phyloP scores from a whole-genome alignment of 2,888 invertebrate genomes.

The Philaethria dido region DNA sequence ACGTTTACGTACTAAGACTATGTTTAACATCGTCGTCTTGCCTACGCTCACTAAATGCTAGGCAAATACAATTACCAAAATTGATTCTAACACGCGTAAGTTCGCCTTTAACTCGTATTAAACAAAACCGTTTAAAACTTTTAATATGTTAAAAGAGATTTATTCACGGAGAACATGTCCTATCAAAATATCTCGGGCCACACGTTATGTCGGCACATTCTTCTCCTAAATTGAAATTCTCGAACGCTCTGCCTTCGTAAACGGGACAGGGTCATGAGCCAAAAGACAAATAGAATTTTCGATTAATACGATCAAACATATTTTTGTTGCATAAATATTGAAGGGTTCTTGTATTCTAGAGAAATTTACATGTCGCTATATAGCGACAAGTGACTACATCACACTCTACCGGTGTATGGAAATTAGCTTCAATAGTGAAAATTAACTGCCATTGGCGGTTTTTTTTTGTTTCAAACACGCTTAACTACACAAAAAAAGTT shows the following conservation, averaged over 20 bases:
- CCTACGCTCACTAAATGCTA: background rate
- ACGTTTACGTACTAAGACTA: background rate
- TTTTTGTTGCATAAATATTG: conserved; percentile 51
- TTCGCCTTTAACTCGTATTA: conserved; percentile 52
- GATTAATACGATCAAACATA: conserved; percentile 78
- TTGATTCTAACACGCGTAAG: conserved; percentile 16
- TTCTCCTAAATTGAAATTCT: conserved; percentile 85
- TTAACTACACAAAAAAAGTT: too few species aligned
- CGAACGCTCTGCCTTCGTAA: conserved; percentile 76
- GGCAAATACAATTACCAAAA: conserved; percentile 13
- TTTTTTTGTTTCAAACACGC: background rate
- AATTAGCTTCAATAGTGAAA: background rate
- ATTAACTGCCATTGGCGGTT: background rate
- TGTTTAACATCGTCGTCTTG: background rate
- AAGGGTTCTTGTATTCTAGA: conserved; percentile 15
- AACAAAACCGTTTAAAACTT: conserved; percentile 77
- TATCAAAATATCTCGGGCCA: conserved; percentile 84
- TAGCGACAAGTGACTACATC: background rate
- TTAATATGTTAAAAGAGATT: conserved; percentile 82
- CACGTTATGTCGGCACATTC: conserved; percentile 84
- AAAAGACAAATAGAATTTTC: conserved; percentile 82
- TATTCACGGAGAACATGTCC: conserved; percentile 83
- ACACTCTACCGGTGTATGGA: background rate
- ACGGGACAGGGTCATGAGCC: conserved; percentile 76
- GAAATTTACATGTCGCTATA: background rate